These are phyloP conservation scores for Chromis chromis DNA, from an alignment of 2,797 vertebrate genomes.

Conservation along the genomic window DNA sequence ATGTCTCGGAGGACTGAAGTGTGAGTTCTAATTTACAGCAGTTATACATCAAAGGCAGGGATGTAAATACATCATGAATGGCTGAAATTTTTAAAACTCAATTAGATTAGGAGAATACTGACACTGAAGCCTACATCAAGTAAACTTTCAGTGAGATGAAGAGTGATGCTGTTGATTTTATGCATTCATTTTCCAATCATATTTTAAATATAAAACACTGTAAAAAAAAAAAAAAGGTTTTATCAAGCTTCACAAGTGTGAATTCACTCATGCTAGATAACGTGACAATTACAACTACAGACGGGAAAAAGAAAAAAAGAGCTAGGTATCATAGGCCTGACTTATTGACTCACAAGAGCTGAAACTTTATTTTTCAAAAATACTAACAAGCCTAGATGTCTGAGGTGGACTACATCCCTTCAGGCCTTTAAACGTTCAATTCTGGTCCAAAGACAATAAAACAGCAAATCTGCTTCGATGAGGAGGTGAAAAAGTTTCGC, in stretches of 20 bases:
- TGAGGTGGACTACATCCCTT: not conserved
- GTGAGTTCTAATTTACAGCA: conserved; percentile 14
- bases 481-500: not conserved
- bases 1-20: conserved; percentile 9
- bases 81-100: conserved; percentile 2
- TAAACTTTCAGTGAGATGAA: not conserved
- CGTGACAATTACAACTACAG: not conserved
- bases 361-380: not conserved
- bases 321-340: not conserved
- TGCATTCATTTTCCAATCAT: not conserved
- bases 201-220: not conserved
- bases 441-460: not conserved
- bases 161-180: not conserved
- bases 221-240: not conserved
- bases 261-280: too few species aligned
- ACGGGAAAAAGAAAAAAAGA: not conserved
- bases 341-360: not conserved
- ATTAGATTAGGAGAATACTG: not conserved
- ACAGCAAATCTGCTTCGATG: not conserved
- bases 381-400: not conserved
- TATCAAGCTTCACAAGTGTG: too few species aligned
- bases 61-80: conserved; percentile 19
- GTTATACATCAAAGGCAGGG: not conserved
- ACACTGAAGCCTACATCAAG: not conserved
- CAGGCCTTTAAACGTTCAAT: not conserved